Evolutionary conservation across 2,888 invertebrate genomes (phyloP).

Genomic region (Tenthredo scrophulariae): DNA sequence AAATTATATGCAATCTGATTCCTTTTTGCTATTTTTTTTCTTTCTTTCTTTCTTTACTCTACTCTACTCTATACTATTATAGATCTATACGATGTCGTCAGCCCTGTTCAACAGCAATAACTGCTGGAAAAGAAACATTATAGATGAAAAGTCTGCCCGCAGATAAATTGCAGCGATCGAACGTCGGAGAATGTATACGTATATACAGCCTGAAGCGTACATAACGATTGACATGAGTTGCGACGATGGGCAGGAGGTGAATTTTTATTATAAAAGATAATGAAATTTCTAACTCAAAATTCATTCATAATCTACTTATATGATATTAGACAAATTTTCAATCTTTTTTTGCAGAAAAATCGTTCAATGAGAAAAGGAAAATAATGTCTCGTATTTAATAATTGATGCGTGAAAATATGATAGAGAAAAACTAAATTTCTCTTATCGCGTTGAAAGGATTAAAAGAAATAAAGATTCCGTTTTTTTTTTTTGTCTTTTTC

Average conservation of each 20-base stretch:
- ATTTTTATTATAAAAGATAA: neutral
- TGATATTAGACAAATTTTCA: neutral
- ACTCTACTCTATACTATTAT: neutral
- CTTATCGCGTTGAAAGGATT: too few relatives aligned
- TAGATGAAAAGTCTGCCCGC: neutral
- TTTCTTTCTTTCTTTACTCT: neutral
- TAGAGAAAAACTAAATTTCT: too few relatives aligned
- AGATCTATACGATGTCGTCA: neutral
- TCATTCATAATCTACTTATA: too few relatives aligned
- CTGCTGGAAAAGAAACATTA: neutral
- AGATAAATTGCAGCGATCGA: neutral
- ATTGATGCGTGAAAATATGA: too few relatives aligned
- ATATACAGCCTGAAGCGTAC: neutral
- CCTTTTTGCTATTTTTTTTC: neutral
- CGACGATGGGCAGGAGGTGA: neutral
- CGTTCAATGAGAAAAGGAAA: neutral
- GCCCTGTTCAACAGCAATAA: neutral
- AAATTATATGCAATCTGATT: neutral
- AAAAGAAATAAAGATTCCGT: neutral
- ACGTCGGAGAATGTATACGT: neutral
- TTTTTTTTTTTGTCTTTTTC: neutral
- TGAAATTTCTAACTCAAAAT: too few relatives aligned
- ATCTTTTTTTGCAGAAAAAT: neutral
- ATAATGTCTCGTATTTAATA: neutral
- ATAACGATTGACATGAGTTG: neutral